Conservation (phyloP, 1,140 invertebrate species). For the Drosophila pachea region DNA sequence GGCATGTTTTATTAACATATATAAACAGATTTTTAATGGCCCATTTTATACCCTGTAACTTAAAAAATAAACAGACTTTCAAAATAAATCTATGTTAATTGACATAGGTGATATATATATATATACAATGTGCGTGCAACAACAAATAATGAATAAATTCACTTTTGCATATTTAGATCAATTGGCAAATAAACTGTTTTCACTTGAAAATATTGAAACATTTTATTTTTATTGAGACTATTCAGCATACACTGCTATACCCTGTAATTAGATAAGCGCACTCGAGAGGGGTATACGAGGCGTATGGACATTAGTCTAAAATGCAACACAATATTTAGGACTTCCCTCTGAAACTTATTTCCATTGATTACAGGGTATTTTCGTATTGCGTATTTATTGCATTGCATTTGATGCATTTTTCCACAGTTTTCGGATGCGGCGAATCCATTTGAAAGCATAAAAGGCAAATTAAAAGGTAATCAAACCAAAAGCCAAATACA, state of each 20-base stretch:
- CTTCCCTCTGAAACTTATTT: background rate
- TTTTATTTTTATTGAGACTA: too few relatives aligned
- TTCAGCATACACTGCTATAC: too few relatives aligned
- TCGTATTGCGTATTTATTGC: background rate
- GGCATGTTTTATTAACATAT: constrained; percentile 28
- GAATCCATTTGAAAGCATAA: constrained; percentile 29
- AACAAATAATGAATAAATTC: too few relatives aligned
- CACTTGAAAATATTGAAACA: too few relatives aligned
- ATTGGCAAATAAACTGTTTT: too few relatives aligned
- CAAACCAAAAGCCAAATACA: constrained; percentile 46
- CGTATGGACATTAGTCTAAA: too few relatives aligned
- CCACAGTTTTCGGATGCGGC: constrained; percentile 55
- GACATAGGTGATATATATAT: too few relatives aligned
- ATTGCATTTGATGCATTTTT: constrained; percentile 22
- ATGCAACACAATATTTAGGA: background rate
- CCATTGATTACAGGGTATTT: background rate
- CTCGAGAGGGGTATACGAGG: too few relatives aligned
- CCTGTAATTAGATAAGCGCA: too few relatives aligned
- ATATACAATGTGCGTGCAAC: too few relatives aligned
- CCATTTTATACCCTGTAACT: constrained; percentile 2
- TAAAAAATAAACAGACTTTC: background rate
- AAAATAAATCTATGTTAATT: too few relatives aligned
- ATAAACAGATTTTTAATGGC: constrained; percentile 19
- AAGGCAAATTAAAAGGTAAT: constrained; percentile 34
- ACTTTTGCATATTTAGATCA: too few relatives aligned